Evolutionary conservation across 2,797 vertebrate genomes (phyloP).

Genomic region (Tenualosa ilisha): DNA sequence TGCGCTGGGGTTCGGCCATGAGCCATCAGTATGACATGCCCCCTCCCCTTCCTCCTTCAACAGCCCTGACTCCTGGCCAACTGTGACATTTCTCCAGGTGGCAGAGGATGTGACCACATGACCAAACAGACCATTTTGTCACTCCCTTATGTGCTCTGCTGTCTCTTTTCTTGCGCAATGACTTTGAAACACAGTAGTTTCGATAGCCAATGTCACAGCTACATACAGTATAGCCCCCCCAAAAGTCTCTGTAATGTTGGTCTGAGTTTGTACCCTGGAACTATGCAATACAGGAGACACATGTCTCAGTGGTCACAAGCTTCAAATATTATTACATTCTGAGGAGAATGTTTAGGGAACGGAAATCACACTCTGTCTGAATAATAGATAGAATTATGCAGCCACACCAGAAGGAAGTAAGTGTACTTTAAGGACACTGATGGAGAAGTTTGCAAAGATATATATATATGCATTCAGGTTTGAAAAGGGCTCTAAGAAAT

Average conservation of each 20-base stretch:
- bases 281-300: background rate
- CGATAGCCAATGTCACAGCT: background rate
- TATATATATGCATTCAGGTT: background rate
- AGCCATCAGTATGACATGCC: conserved; percentile 17
- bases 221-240: background rate
- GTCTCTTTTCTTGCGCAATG: conserved; percentile 28
- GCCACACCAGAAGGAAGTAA: background rate
- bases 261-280: background rate
- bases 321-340: background rate
- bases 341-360: background rate
- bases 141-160: conserved; percentile 47
- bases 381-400: background rate
- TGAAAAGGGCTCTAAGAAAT: background rate
- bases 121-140: conserved; percentile 50
- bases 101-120: conserved; percentile 57
- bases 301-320: background rate
- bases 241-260: background rate
- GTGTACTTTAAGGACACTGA: background rate
- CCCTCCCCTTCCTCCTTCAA: background rate
- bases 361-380: background rate
- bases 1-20: conserved; percentile 31
- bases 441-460: background rate
- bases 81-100: conserved; percentile 72
- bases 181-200: conserved; percentile 31
- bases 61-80: background rate